Evolutionary conservation across 1,140 invertebrate species (phyloP), one percentile per base, ranked within the genome.

Genomic region (Drosophila tropicalis): DNA sequence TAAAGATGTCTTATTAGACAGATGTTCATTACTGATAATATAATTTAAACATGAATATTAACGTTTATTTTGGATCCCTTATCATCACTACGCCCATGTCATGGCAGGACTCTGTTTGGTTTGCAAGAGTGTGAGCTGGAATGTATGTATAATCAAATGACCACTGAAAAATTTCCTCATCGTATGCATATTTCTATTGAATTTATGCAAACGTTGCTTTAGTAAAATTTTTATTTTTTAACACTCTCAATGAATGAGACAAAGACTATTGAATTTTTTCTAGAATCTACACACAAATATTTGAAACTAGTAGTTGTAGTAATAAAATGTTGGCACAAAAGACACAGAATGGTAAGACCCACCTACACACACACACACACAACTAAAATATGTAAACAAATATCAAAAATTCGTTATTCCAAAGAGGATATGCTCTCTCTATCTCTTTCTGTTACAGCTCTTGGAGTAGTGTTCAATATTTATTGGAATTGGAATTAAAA

Each of bases 161-260:
- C 47, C 41, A 61, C 72, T 65, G 67, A 44, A 47, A 51, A 9
- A 51, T 17, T 22, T 15, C 0, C 29, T 19, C 72, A 66, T 44
- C 56, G 55, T 58, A 65, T 74, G 70, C 32, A 76, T 64, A 86
- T 84, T 78, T 86, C 70, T 70, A 71, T 86, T 86, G 74, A 86
- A 78, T 85, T 75, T 69, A 71, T 85, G 74, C 79, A 86, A 64
- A 62, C 63, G 69, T 60, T 78, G 36, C 17, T 15, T 17, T 12
- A 17, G 15, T 47, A 5, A 7, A 47, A 39, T 82, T 85, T 75
- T 87, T 85, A 5, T 85, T 78, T 12, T 39, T 74, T 79, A 75
- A 74, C 78, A 72, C 51, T 62, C 62, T 65, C 74, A 58, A 73
- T 39, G 25, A 25, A 39, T 12, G n/a, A 25, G 44, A 76, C 72